A percentile compares a stretch with the other conserved stretches of the same genome.
Conservation (phyloP, 1,140 invertebrate genomes). For the Drosophila yakuba region DNA sequence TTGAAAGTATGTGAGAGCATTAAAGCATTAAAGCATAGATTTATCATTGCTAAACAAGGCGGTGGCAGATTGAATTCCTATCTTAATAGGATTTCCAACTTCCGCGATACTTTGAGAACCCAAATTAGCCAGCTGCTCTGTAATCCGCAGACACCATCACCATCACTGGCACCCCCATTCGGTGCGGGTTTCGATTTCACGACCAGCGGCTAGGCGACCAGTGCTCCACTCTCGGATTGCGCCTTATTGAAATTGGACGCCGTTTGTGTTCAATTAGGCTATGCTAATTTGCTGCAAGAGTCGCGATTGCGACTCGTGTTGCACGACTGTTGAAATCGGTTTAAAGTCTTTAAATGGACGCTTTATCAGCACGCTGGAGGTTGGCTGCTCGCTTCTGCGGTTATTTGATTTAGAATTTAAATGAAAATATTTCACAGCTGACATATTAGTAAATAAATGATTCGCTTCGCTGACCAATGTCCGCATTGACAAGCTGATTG, state of each 20-base stretch:
- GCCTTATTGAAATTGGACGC: conserved; percentile 76
- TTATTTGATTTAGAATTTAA: conserved; percentile 67
- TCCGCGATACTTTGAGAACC: not conserved
- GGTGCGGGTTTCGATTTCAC: conserved; percentile 58
- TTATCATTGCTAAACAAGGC: not conserved
- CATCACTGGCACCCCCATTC: conserved; percentile 19
- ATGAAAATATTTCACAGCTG: conserved; percentile 68
- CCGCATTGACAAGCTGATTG: conserved; percentile 58
- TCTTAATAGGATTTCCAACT: not conserved
- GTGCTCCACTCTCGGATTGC: conserved; percentile 27
- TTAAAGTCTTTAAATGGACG: conserved; percentile 11
- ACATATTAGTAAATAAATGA: conserved; percentile 72
- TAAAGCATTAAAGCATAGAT: not conserved
- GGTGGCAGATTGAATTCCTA: not conserved
- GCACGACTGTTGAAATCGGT: conserved; percentile 8
- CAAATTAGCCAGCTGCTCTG: not conserved
- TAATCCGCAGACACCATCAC: conserved; percentile 11
- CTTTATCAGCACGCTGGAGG: not conserved
- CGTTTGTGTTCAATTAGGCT: conserved; percentile 82
- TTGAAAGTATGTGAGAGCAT: not conserved
- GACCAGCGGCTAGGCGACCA: conserved; percentile 39
- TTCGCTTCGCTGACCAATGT: conserved; percentile 25
- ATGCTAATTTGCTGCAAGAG: conserved; percentile 73
- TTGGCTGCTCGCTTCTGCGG: conserved; percentile 15
- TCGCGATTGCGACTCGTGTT: conserved; percentile 1